phyloP scores from a whole-genome alignment of 2,888 invertebrate species.

The Azorinus chamasolen region DNA sequence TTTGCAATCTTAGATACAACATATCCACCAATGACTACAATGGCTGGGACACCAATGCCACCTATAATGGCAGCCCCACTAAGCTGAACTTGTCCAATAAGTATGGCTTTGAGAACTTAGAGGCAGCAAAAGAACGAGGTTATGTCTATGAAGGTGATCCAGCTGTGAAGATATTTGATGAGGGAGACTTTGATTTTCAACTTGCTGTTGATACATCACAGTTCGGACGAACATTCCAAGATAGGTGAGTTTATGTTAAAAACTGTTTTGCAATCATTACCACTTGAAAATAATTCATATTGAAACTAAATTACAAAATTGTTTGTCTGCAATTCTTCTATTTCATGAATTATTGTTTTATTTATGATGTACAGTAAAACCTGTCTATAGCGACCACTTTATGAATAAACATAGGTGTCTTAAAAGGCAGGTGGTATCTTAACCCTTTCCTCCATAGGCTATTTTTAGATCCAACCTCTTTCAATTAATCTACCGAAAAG shows the following conservation, averaged over 20 bases:
- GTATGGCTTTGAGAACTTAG: slow-evolving; percentile 72
- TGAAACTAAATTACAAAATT: too few relatives aligned
- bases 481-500: too few relatives aligned
- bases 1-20: slow-evolving; percentile 80
- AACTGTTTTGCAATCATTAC: too few relatives aligned
- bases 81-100: slow-evolving; percentile 73
- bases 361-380: too few relatives aligned
- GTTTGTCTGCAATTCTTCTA: too few relatives aligned
- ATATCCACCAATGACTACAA: slow-evolving; percentile 85
- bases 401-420: too few relatives aligned
- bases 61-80: slow-evolving; percentile 65
- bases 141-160: slow-evolving; percentile 84
- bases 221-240: slow-evolving; percentile 85
- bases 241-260: slow-evolving; percentile 81
- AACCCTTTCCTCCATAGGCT: too few relatives aligned
- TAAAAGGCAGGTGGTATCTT: too few relatives aligned
- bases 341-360: too few relatives aligned
- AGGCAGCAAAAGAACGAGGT: slow-evolving; percentile 77
- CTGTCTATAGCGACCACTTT: too few relatives aligned
- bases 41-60: slow-evolving; percentile 80
- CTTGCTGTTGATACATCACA: slow-evolving; percentile 86
- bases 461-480: too few relatives aligned
- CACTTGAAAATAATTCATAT: too few relatives aligned
- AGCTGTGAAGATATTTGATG: slow-evolving; percentile 82
- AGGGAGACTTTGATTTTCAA: slow-evolving; percentile 76